A percentile compares a stretch with the other conserved stretches of the same genome.
These are phyloP conservation scores for Heliconius ethilla DNA, from an alignment of 2,888 invertebrate genomes.

Conservation along the genomic window DNA sequence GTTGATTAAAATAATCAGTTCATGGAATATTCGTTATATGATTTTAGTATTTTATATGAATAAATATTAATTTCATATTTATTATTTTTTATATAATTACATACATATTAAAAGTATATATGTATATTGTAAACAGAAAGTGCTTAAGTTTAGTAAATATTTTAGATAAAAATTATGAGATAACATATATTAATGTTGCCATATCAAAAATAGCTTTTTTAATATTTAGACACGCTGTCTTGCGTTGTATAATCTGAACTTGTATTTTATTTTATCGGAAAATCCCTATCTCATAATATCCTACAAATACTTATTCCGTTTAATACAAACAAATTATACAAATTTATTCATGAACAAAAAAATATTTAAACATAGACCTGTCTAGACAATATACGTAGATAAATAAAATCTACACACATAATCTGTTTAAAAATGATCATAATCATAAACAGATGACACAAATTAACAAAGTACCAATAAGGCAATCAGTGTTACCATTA, in stretches of 20 bases:
- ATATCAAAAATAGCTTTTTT: background rate
- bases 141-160: background rate
- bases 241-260: background rate
- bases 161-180: background rate
- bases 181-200: background rate
- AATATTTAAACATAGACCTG: no score
- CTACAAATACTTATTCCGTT: background rate
- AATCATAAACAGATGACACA: background rate
- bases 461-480: background rate
- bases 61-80: background rate
- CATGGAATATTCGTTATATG: background rate
- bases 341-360: no score
- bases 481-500: slow-evolving; percentile 4
- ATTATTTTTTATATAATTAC: background rate
- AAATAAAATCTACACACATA: background rate
- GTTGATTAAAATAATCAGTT: background rate
- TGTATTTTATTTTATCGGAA: background rate
- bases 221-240: background rate
- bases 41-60: background rate
- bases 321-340: background rate
- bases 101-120: background rate
- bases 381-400: background rate
- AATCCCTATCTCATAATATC: background rate
- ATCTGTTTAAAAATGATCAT: background rate
- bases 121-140: slow-evolving; percentile 8